These are phyloP conservation scores for Alfaro cultratus DNA, from an alignment of 2,797 vertebrate genomes.

Conservation along the genomic window DNA sequence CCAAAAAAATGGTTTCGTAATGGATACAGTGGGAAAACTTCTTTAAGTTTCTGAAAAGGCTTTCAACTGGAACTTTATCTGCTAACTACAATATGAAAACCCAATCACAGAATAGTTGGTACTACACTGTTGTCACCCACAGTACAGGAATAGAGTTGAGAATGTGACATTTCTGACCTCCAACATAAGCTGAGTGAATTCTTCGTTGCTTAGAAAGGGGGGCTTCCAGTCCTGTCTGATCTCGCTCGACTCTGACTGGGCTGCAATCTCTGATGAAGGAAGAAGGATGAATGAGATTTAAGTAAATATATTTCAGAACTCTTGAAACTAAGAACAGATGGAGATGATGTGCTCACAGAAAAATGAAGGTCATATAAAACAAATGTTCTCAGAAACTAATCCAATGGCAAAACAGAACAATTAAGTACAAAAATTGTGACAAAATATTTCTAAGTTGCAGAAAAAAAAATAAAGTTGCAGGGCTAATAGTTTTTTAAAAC, in stretches of 20 bases:
- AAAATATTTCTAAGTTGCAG: constrained; percentile 7
- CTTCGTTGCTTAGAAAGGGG: constrained; percentile 97
- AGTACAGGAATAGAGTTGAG: constrained; percentile 6
- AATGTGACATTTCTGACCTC: constrained; percentile 83
- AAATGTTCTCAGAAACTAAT: background rate
- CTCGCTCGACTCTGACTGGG: constrained; percentile 96
- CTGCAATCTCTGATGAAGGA: constrained; percentile 87
- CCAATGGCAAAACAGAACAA: background rate
- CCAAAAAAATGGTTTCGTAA: background rate
- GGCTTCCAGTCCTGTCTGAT: constrained; percentile 99
- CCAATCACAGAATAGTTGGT: constrained; percentile 1
- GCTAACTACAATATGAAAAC: background rate
- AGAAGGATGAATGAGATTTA: constrained; percentile 5
- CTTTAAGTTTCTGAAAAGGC: background rate
- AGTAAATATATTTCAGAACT: background rate
- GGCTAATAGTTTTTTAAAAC: no score
- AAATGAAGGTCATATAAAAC: background rate
- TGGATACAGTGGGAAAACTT: background rate
- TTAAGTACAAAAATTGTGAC: background rate
- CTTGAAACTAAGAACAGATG: constrained; percentile 8
- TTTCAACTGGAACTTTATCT: background rate
- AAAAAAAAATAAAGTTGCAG: no score
- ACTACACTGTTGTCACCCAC: background rate
- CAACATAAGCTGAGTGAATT: constrained; percentile 99
- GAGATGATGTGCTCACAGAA: background rate